Base-by-base conservation (phyloP, 2,888 invertebrate genomes). In the Sclerodermus sp. region DNA sequence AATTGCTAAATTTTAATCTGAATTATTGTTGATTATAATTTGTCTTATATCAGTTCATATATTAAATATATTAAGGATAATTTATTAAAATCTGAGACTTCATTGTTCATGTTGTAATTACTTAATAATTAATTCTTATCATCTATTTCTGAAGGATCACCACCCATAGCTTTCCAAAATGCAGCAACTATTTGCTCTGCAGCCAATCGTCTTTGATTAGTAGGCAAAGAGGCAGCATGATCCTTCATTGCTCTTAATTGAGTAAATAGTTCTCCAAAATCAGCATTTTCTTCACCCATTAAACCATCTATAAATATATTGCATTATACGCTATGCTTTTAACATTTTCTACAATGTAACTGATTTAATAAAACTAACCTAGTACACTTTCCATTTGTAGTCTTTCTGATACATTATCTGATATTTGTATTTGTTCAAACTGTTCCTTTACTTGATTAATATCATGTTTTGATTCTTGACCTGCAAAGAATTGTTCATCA, bases 151-250 rank as follows among this genome's bases (percentile, higher is more conserved):
- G 86, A 85, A 53, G 85, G 85, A 71, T 87, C 86, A 14, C 88
- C 88, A 14, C 88, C 88, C 67, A 89, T 86, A 1, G 88, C 87
- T 67, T 83, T 83, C 88, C 88, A 89, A 74, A 89, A 89, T 13
- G 86, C 85, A 53, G 86, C 81, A 1, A 88, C 87, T 70, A 89
- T 83, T 77, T 87, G 83, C 74, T 89, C 89, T 4, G 89, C 89
- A 70, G 85, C 87, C 44, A 82, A 82, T 70, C 85, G 84, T 55
- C 88, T 80, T 67, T 88, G 84, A 53, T 82, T 84, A n/a, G 80
- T 78, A 13, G 86, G 83, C 65, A 89, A 70, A 10, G 81, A 80
- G 49, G 83, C 81, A 10, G 87, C 84, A 71, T 84, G 84, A 57
- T 85, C 84, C 77, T 87, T 88, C 85, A 89, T 86, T 49, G 83